Evolutionary conservation across 1,140 invertebrate genomes (phyloP).

Genomic region (Heterodera schachtii): DNA sequence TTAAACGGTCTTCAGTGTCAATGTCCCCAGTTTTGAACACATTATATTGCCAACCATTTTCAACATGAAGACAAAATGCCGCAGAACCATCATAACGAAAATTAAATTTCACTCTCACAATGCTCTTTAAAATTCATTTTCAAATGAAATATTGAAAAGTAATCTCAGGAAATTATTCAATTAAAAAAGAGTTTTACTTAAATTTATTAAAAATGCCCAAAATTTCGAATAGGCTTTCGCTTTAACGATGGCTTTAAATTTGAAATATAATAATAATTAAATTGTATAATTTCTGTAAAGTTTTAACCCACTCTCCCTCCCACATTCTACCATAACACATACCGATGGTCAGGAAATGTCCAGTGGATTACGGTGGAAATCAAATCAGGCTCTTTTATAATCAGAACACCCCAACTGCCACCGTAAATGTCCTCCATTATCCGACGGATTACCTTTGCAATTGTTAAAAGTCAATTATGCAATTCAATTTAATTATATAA

Average conservation of each 20-base stretch:
- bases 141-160: too few species aligned
- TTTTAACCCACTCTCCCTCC: too few species aligned
- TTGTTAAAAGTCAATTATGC: background rate
- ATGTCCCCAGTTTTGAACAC: constrained; percentile 61
- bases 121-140: too few species aligned
- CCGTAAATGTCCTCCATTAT: constrained; percentile 65
- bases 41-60: constrained; percentile 63
- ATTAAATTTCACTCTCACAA: too few species aligned
- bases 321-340: background rate
- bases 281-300: too few species aligned
- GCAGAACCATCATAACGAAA: constrained; percentile 53
- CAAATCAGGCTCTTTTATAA: constrained; percentile 53
- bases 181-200: too few species aligned
- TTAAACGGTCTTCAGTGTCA: constrained; percentile 55
- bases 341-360: constrained; percentile 60
- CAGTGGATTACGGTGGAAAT: constrained; percentile 59
- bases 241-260: too few species aligned
- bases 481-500: constrained; percentile 7
- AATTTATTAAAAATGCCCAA: too few species aligned
- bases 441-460: constrained; percentile 58
- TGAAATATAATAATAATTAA: too few species aligned
- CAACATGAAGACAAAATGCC: constrained; percentile 59
- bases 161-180: too few species aligned
- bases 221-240: too few species aligned
- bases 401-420: constrained; percentile 62